Base-by-base conservation (phyloP, 2,888 invertebrate species). In the Nephrotoma flavescens region DNA sequence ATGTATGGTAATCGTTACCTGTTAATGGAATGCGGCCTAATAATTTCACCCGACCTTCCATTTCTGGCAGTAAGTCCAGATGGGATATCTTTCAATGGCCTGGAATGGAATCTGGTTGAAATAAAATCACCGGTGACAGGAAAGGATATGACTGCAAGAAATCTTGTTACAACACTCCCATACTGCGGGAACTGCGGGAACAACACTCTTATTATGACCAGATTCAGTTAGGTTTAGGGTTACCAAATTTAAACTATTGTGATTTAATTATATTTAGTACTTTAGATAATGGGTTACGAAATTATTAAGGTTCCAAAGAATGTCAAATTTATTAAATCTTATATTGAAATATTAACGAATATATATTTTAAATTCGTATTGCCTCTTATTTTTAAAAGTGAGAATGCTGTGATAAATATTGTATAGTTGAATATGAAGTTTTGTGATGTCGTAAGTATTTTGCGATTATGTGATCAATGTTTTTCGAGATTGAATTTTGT, bases 61-160 rank as follows among this genome's bases (percentile, higher is more conserved):
- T 19, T 19, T 84, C 83, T 87, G n/a, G 87, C 86, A 44, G 84
- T 31, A 12, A 87, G 86, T 71, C 87, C 86, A 12, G 87, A 85
- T 87, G 86, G 71, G 0, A 83, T 86, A 83, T 83, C 83, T 12
- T 87, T 71, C 11, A 87, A 87, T 87, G 87, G 87, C 1, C 83
- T 83, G 4, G 86, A 86, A 19, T 86, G 87, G 84, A 87, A 42
- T 9, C n/a, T 83, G 31, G 42, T 86, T 4, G 83, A 86, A 44
- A 85, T 83, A 11, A 86, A 87, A 83, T 87, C 44, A n/a, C 83
- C 86, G 1, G 11, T 83, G 6, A 86, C 85, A 6, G 86, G 86
- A 42, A 86, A 57, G 85, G 15, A 41, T 9, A 84, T 52, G n/a
- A 41, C 85, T 12, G 47, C 52, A 42, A 41, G 19, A 19, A 19